Percentiles rank a stretch among this genome's conserved stretches.
These are phyloP conservation scores for Sebastes vulpes DNA, from an alignment of 2,797 vertebrate species.

Conservation along the genomic window DNA sequence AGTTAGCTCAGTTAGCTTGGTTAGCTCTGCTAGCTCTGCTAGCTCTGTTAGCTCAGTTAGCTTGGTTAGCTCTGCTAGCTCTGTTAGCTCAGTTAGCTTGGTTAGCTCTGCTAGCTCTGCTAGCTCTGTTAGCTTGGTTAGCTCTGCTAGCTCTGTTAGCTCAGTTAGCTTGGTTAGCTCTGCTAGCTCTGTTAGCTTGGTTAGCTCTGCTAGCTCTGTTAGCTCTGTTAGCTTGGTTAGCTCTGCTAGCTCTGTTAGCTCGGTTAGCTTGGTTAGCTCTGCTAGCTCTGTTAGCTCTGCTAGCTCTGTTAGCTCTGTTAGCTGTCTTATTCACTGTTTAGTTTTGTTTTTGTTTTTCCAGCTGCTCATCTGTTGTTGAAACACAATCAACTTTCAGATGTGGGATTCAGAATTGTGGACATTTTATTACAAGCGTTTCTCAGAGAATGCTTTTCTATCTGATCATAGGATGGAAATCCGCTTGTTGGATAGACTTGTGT, in stretches of 20 bases:
- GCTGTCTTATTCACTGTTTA: background rate
- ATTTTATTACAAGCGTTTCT: background rate
- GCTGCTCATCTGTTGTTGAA: background rate
- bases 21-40: background rate
- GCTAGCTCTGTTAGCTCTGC: too few species aligned
- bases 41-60: too few species aligned
- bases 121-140: background rate
- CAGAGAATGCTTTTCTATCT: background rate
- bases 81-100: background rate
- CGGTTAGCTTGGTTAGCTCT: too few species aligned
- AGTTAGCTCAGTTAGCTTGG: background rate
- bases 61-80: background rate
- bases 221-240: background rate
- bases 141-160: too few species aligned
- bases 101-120: fast-evolving
- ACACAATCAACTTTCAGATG: background rate
- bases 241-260: too few species aligned
- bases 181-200: background rate
- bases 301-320: too few species aligned
- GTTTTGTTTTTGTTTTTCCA: background rate
- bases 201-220: background rate
- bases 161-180: background rate
- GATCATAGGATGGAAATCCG: background rate
- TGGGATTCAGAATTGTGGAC: background rate
- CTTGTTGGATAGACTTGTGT: background rate